phyloP scores from a whole-genome alignment of 2,888 invertebrate species.

The Netelia inedita region DNA sequence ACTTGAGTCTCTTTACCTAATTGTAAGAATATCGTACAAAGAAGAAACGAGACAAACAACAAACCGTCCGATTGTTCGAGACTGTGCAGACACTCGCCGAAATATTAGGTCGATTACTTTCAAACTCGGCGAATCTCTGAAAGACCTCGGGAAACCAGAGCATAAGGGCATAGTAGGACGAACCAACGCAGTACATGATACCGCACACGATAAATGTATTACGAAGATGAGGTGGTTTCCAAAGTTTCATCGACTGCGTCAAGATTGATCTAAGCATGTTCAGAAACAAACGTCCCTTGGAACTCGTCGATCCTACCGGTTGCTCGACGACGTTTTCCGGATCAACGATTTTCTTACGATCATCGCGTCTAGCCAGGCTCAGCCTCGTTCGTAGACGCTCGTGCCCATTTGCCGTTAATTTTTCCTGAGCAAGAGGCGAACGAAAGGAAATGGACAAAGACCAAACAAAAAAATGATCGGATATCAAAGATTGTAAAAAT shows the following conservation, averaged over 20 bases:
- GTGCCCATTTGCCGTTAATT: constrained; percentile 63
- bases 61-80: constrained; percentile 81
- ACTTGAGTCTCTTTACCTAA: not conserved
- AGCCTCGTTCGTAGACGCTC: constrained; percentile 51
- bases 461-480: not conserved
- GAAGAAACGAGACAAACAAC: not conserved
- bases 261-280: constrained; percentile 86
- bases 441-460: not conserved
- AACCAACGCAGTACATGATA: constrained; percentile 92
- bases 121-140: constrained; percentile 91
- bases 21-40: not conserved
- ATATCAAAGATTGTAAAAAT: not conserved
- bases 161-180: constrained; percentile 95
- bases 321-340: not conserved
- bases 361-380: constrained; percentile 4
- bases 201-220: constrained; percentile 91
- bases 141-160: constrained; percentile 96
- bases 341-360: not conserved
- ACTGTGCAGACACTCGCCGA: constrained; percentile 92
- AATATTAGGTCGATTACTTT: constrained; percentile 88
- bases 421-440: constrained; percentile 43
- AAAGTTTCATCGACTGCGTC: constrained; percentile 90
- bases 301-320: not conserved
- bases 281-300: constrained; percentile 32
- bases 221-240: constrained; percentile 90